These are phyloP conservation scores for Oncorhynchus clarkii DNA, from an alignment of 2,113 vertebrate genomes.

Conservation along the genomic window DNA sequence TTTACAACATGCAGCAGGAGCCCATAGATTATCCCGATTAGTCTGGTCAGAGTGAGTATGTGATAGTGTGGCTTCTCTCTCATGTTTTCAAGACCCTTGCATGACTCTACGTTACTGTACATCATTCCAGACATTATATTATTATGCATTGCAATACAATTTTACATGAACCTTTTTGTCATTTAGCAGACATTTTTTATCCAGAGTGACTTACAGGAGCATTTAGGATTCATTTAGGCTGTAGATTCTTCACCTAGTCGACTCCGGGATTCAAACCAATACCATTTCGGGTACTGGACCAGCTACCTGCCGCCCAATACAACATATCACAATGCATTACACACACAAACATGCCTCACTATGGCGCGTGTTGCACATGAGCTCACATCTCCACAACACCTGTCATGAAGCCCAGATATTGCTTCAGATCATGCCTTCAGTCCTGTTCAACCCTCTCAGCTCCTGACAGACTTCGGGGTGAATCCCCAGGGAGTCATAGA, in stretches of 20 bases:
- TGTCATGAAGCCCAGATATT: conserved; percentile 12
- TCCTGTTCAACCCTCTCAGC: background rate
- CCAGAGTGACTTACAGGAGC: too few relatives aligned
- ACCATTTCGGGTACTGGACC: too few relatives aligned
- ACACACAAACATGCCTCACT: background rate
- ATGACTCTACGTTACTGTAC: too few relatives aligned
- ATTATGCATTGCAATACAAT: too few relatives aligned
- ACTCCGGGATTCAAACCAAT: too few relatives aligned
- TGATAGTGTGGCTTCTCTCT: too few relatives aligned
- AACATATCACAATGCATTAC: conserved; percentile 21
- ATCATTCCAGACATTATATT: too few relatives aligned
- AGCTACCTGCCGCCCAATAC: background rate
- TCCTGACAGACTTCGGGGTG: conserved; percentile 12
- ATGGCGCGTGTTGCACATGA: background rate
- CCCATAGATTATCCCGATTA: conserved; percentile 59
- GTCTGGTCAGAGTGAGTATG: conserved; percentile 1
- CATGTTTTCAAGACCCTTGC: too few relatives aligned
- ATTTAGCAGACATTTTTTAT: too few relatives aligned
- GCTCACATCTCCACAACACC: conserved; percentile 16
- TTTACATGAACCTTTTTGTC: too few relatives aligned
- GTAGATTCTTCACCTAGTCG: too few relatives aligned
- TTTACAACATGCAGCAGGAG: conserved; percentile 29
- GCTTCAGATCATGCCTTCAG: conserved; percentile 2
- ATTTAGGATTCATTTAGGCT: too few relatives aligned
- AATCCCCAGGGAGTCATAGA: conserved; percentile 9